Base-by-base conservation (phyloP, 2,113 vertebrate genomes). In the Sisor rabdophorus region DNA sequence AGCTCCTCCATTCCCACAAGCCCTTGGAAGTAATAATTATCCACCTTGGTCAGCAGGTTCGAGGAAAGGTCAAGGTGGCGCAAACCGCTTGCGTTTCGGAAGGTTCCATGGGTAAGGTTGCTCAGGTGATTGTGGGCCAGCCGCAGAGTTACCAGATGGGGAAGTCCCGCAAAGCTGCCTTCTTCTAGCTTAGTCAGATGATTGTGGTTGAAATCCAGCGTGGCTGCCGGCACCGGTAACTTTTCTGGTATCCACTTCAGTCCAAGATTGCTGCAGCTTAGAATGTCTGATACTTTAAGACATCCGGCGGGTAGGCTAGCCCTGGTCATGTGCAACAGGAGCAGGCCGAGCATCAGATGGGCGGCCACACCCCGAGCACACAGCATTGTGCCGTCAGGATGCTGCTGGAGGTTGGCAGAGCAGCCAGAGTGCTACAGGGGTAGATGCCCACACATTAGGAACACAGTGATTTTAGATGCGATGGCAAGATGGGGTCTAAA, bases 31-130 rank as follows among this genome's bases (percentile, higher is more conserved):
- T 92, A 92, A 40, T 94, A 91, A 0, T 59, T 87, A 81, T 93
- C 86, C 40, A 99, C 73, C 0, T 86, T 82, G 0, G 56, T 83
- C 16, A 99, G 88, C 79, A 80, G 87, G 80, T 99, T 99, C 86
- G 95, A 97, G 1, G 97, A 99, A 63, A 99, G 88, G 87, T 99
- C 97, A n/a, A 99, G 92, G 86, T 94, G 93, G 50, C 89, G 86
- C 26, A 98, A 77, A 58, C 64, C 85, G 80, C 91, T 93, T 71
- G 87, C 88, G 13, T 95, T 94, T 50, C 85, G 86, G 84, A 98
- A 97, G 0, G 92, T 89, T 30, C 87, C 88, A 0, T 22, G 80
- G 11, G 87, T 76, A 8, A 98, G 86, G 2, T 79, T 69, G 0
- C 61, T 85, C 64, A 99, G 87, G 20, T 82, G 87, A 82, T 98